Base-by-base conservation (phyloP, 2,113 vertebrate species). In the Clarias gariepinus region DNA sequence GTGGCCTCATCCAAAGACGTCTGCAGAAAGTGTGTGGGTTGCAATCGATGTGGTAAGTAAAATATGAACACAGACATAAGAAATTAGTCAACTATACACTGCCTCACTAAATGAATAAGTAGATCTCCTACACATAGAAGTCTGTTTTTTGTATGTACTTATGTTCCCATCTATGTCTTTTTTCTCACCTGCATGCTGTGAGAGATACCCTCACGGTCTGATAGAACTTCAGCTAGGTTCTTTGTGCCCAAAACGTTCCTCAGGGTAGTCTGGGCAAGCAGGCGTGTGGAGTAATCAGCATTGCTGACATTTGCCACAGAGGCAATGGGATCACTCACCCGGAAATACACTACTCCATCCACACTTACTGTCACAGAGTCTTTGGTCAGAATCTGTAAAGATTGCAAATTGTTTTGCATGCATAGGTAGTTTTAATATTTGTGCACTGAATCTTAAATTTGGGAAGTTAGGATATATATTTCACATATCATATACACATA, bases 281-380 rank as follows among this genome's bases (percentile, higher is more conserved):
- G 93, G 11, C 96, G 96, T 0, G 96, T 96, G 85, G 96, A 92
- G 76, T 93, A 94, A 92, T 97, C 96, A 11, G 96, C 96, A 25
- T 96, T 95, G 0, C 83, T 78, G 74, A 97, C 95, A 0, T 97
- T 97, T 73, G 96, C 96, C 88, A 97, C 97, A 0, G 96, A 95
- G 0, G 94, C 95, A 9, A 97, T 94, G 10, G 97, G 96, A 21
- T 95, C 95, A 2, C 89, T 93, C 89, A 97, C 95, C 3, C 96
- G 92, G 92, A 97, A 97, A 87, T 97, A 97, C 73, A 97, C 96
- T 0, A 97, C 96, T 0, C 96, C 97, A 11, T 97, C 97, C 88
- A 97, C 97, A 47, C 90, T 90, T 0, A 96, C 92, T 0, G 96
- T 97, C 60, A 97, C 96, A 0, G 97, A 97, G 91, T 97, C 97